Base-by-base conservation (phyloP, 2,888 invertebrate genomes). In the Magallana nippona region DNA sequence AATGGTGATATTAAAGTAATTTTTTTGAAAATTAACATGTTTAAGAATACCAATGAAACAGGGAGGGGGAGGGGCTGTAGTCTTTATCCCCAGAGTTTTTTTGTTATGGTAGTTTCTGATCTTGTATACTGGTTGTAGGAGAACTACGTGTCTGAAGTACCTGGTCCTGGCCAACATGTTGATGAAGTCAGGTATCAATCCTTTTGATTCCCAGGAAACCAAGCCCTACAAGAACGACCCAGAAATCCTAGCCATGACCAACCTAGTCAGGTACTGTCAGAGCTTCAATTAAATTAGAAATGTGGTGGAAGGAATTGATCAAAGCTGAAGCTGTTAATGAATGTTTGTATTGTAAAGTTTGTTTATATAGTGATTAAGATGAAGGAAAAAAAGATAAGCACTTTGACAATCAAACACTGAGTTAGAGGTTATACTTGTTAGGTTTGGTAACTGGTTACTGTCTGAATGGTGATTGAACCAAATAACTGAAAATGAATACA, bases 191-290 rank as follows among this genome's bases (percentile, higher is more conserved):
- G 99, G 98, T 60, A 99, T 99, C 89, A 99, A 99, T 95, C 99
- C 99, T 0, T 99, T 99, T 94, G 99, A 99, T 95, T 99, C 99
- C 0, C 99, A 99, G 95, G 99, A 99, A 95, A 99, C 99, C 0
- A 99, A 99, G 94, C 99, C 99, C 0, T 99, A 99, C 94, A 99
- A 99, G 95, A 99, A 99, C 94, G 99, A 99, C 95, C 98, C 99
- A 0, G 99, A 99, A 95, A 99, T 99, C 91, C 95, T 99, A 89
- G 99, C 99, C 19, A 99, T 99, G 99, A 99, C 99, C 10, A 98
- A 99, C 95, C 95, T 99, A 91, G 99, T 99, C 63, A 95, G 94
- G 93, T 95, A 89, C 86, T 87, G n/a, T 19, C n/a, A 60, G 1
- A 60, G 17, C 10, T 19, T 10, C 10, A 60, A n/a, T 17, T 19